phyloP scores from a whole-genome alignment of 1,140 invertebrate genomes.

The Drosophila yakuba region DNA sequence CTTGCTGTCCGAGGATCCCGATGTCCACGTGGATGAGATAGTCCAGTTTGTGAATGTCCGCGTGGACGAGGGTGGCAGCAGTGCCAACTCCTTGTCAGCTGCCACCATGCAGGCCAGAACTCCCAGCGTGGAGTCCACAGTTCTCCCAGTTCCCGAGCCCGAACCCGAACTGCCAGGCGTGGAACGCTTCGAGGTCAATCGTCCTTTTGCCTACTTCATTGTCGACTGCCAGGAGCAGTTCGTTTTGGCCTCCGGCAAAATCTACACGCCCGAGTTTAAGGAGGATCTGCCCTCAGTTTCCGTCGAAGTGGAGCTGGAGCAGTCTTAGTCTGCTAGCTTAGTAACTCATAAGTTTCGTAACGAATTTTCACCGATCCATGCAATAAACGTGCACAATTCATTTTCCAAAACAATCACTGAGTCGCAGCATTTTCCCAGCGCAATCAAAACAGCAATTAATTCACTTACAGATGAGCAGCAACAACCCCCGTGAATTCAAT shows the following conservation, averaged over 20 bases:
- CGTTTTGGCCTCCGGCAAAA: conserved; percentile 88
- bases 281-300: conserved; percentile 66
- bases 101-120: conserved; percentile 57
- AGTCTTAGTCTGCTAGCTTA: conserved; percentile 53
- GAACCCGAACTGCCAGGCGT: conserved; percentile 66
- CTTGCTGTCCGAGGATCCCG: conserved; percentile 85
- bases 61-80: conserved; percentile 85
- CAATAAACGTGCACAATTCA: conserved; percentile 55
- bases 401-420: conserved; percentile 33
- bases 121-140: conserved; percentile 27
- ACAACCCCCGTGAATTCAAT: conserved; percentile 69
- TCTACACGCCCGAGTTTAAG: conserved; percentile 84
- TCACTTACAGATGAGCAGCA: conserved; percentile 55
- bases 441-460: conserved; percentile 83
- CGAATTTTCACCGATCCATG: conserved; percentile 78
- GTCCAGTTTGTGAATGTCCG: conserved; percentile 87
- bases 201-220: conserved; percentile 89
- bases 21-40: conserved; percentile 87
- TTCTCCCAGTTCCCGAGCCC: conserved; percentile 56
- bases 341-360: conserved; percentile 59
- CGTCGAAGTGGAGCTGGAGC: conserved; percentile 75
- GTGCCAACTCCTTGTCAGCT: conserved; percentile 66
- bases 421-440: conserved; percentile 60
- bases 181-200: conserved; percentile 86
- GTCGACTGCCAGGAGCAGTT: conserved; percentile 87